Base-by-base conservation (phyloP, 2,888 invertebrate genomes). In the Tetragonula carbonaria region DNA sequence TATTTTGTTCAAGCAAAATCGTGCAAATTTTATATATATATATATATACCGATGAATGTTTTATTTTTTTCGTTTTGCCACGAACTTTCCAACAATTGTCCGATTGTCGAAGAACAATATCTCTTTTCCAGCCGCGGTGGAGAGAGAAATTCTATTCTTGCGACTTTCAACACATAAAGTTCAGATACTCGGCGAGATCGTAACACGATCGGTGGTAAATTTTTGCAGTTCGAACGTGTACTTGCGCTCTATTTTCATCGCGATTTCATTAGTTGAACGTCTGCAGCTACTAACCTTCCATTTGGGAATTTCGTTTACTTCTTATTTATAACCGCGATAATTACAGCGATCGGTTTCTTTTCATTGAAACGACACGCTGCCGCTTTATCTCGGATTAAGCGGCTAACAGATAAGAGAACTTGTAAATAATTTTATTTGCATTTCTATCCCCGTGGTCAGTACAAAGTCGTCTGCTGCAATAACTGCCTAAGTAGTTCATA, bases 281-380 rank as follows among this genome's bases (percentile, higher is more conserved):
- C 18, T 18, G 33, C 33, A 33, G 33, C 33, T 33, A 33, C 33
- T 33, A 33, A 33, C 2, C 3, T 23, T 45, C 18, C 23, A 72
- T 11, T 23, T 72, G 38, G 3, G 59, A 59, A 38, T 72, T 33
- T 51, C 33, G 55, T 66, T 76, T 83, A 51, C 68, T 45, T 73
- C 70, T 83, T 93, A 93, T 92, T 91, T 90, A 93, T 93, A 92
- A 90, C 82, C 90, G 3, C 13, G 59, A 28, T n/a, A 57, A 72
- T 38, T 92, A 91, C 85, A 80, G 90, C 88, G 88, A 87, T 89
- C 90, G 91, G 92, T 92, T 91, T 38, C 38, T 45, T 89, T 86
- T 79, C 79, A 78, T 90, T 90, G 90, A 92, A 93, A 93, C 92
- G 93, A 90, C 91, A 90, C 91, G 66, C 45, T 79, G 65, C 78